Base-by-base conservation (phyloP, 2,888 invertebrate genomes). In the Metellina segmentata region DNA sequence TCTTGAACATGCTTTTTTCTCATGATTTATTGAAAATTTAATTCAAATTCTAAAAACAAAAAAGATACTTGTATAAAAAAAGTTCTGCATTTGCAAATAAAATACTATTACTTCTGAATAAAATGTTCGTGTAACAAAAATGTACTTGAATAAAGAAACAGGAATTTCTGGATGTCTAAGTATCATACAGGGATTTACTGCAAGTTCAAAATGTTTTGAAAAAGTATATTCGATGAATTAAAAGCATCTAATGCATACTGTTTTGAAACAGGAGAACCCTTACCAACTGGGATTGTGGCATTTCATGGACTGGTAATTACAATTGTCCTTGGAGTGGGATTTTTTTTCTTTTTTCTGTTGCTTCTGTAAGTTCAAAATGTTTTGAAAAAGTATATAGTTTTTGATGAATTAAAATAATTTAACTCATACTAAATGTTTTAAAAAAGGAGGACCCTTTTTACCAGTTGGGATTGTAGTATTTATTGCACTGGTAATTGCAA, bases 381-480 rank as follows among this genome's bases (percentile, higher is more conserved):
- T 72, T 51, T 49, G 16, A 72, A n/a, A 5, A n/a, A 7, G 70
- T 48, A 0, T 51, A 72, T 72, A 8, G n/a, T n/a, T n/a, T n/a
- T n/a, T 87, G 1, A 81, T 79, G 0, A 79, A 79, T 8, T 48
- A 69, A 70, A 16, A 69, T 4, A 20, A 49, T 19, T 53, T 53
- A 61, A 53, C 53, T 4, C 34, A 34, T 34, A 34, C 34, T 19
- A 52, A 20, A 52, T 79, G 16, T 79, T 81, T 88, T 61, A 61
- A 49, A n/a, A 77, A 1, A 4, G 70, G 16, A 91, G 86, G 77
- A 53, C 69, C 86, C n/a, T 70, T 69, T 19, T 86, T 91, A 77
- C 90, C 90, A 34, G 71, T 48, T 11, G 85, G 90, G 90, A 70
- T 75, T 7, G 86, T 91, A 19, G 77, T 91, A 71, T 77, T 91